phyloP scores from a whole-genome alignment of 92 coral and sea anemone genomes.

The Parazoanthus atlanticus region DNA sequence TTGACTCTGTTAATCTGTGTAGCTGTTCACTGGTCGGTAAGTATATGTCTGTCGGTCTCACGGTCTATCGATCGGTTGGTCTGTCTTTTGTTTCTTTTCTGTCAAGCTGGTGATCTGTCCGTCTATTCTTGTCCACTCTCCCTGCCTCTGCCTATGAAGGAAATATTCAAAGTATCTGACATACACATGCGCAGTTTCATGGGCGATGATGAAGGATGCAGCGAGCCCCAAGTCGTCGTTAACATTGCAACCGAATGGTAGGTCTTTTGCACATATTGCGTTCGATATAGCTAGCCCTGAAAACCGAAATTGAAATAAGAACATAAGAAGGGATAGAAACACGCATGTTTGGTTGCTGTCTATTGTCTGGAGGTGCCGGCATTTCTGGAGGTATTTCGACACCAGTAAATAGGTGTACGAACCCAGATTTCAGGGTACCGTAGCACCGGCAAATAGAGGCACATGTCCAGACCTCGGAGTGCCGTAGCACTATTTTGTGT shows the following conservation, averaged over 20 bases:
- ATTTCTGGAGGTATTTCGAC: neutral
- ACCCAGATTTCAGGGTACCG: too few species aligned
- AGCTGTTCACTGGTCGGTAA: neutral
- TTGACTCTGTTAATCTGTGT: neutral
- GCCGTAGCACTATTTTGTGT: too few species aligned
- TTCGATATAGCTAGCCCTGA: slow-evolving; percentile 12
- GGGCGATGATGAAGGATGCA: slow-evolving; percentile 23
- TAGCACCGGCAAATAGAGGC: too few species aligned
- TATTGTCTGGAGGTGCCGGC: neutral
- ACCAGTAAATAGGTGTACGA: too few species aligned
- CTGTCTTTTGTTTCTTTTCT: too few species aligned
- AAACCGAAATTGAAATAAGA: neutral
- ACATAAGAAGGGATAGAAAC: neutral
- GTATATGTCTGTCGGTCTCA: neutral
- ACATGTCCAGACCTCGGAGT: too few species aligned
- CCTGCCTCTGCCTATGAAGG: neutral
- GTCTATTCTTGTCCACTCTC: neutral
- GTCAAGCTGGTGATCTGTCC: neutral
- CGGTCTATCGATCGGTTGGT: neutral
- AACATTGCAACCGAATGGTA: slow-evolving; percentile 34
- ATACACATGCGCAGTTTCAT: slow-evolving; percentile 15
- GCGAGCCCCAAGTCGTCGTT: slow-evolving; percentile 28
- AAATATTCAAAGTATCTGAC: neutral
- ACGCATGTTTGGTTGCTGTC: neutral
- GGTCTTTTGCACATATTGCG: neutral